These are phyloP conservation scores for Talpa occidentalis DNA, from an alignment of 2,113 vertebrate genomes.

Conservation along the genomic window DNA sequence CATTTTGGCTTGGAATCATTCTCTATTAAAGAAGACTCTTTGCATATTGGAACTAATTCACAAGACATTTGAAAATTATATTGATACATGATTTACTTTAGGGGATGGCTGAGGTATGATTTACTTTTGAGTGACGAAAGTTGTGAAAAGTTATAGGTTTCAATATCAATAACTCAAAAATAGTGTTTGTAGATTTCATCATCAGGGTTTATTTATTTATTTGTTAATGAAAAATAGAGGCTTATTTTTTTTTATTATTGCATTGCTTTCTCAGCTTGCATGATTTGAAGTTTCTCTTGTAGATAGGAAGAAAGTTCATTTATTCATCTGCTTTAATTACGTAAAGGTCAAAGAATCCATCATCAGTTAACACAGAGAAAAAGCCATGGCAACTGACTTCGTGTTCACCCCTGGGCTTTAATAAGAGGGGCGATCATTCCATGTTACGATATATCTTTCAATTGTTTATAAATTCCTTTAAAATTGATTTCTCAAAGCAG, in stretches of 20 bases:
- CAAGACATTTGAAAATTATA: background rate
- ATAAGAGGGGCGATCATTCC: background rate
- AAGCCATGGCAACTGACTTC: background rate
- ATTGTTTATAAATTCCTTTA: background rate
- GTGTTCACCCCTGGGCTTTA: background rate
- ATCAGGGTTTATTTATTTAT: conserved; percentile 73
- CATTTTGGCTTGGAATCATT: background rate
- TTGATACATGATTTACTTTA: background rate
- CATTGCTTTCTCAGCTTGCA: conserved; percentile 68
- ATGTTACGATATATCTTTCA: conserved; percentile 25
- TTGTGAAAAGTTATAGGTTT: background rate
- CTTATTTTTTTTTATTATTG: too few species aligned
- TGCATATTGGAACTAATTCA: background rate
- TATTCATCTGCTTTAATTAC: conserved; percentile 76
- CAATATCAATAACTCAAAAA: conserved; percentile 55
- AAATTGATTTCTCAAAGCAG: background rate
- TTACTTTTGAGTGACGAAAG: background rate
- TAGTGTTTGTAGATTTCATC: conserved; percentile 59
- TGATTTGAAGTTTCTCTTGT: conserved; percentile 72
- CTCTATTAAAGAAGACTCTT: background rate
- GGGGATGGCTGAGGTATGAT: background rate
- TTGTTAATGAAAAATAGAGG: conserved; percentile 74
- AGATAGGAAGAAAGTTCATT: conserved; percentile 69
- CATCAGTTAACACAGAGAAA: conserved; percentile 67
- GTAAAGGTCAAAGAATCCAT: conserved; percentile 76